Percentiles rank a stretch among this genome's conserved stretches.
Conservation (phyloP, 1,140 invertebrate species). For the Drosophila orena region DNA sequence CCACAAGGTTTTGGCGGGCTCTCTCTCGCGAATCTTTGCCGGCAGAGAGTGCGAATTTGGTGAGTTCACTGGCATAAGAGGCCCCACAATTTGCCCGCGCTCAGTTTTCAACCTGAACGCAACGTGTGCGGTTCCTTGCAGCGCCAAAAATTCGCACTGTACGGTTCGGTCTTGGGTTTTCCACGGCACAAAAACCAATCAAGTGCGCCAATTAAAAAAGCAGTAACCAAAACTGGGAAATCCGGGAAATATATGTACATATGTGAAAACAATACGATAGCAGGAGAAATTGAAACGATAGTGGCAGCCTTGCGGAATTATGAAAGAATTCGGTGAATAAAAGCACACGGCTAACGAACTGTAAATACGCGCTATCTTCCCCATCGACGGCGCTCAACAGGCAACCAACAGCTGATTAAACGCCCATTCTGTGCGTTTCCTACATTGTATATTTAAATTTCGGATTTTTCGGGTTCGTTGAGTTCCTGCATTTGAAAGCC, state of each 20-base stretch:
- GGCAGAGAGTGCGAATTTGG: conserved; percentile 33
- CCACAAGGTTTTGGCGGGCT: conserved; percentile 68
- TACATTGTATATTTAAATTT: conserved; percentile 3
- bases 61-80: conserved; percentile 8
- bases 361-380: conserved; percentile 34
- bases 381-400: conserved; percentile 60
- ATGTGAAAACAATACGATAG: conserved; percentile 9
- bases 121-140: conserved; percentile 56
- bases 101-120: conserved; percentile 61
- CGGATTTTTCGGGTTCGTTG: not conserved
- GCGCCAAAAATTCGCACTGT: conserved; percentile 2
- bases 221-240: conserved; percentile 44
- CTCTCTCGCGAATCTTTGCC: conserved; percentile 40
- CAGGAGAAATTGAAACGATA: conserved; percentile 13
- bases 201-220: conserved; percentile 34
- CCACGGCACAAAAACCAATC: conserved; percentile 30
- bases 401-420: conserved; percentile 78
- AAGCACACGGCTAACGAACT: conserved; percentile 20
- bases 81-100: conserved; percentile 14
- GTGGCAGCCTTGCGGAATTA: conserved; percentile 50
- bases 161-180: conserved; percentile 8
- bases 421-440: conserved; percentile 24
- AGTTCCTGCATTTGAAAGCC: not conserved
- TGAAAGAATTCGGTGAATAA: conserved; percentile 71
- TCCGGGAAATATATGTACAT: conserved; percentile 11